Percentiles rank a stretch among this genome's conserved stretches.
phyloP scores from a whole-genome alignment of 2,888 invertebrate species.

The Baronia brevicornis region DNA sequence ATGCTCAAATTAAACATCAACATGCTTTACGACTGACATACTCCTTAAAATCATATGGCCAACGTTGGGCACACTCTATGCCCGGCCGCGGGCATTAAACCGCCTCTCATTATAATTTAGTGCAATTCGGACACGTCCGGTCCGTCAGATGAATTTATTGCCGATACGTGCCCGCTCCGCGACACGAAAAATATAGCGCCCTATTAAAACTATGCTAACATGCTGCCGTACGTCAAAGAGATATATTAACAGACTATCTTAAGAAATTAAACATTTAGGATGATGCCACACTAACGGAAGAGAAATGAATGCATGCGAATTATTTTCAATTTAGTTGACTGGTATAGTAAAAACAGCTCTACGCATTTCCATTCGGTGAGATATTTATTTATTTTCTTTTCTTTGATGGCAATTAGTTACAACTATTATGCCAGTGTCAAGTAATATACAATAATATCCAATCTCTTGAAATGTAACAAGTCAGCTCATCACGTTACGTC shows the following conservation, averaged over 20 bases:
- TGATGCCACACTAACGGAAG: too few species aligned
- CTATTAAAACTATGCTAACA: conserved; percentile 44
- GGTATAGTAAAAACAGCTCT: too few species aligned
- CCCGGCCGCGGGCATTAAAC: conserved; percentile 44
- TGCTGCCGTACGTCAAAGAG: conserved; percentile 20
- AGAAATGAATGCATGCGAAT: too few species aligned
- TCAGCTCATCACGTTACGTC: too few species aligned
- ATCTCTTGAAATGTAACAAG: too few species aligned
- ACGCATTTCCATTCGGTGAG: too few species aligned
- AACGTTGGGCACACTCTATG: conserved; percentile 19
- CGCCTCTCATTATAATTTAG: conserved; percentile 71
- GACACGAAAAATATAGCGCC: conserved; percentile 49
- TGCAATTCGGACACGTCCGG: conserved; percentile 53
- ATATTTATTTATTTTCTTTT: too few species aligned
- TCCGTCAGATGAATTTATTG: conserved; percentile 60
- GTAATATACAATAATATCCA: too few species aligned
- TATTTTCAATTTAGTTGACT: too few species aligned
- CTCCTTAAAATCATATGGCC: conserved; percentile 45
- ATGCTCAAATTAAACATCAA: conserved; percentile 69
- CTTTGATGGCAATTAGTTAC: too few species aligned
- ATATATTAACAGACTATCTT: conserved; percentile 5
- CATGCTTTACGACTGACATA: conserved; percentile 64
- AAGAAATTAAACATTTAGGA: not conserved
- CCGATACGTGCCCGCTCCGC: conserved; percentile 45
- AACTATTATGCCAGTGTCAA: too few species aligned